Evolutionary conservation across 1,140 invertebrate genomes (phyloP).

Genomic region (Diuraphis noxia): DNA sequence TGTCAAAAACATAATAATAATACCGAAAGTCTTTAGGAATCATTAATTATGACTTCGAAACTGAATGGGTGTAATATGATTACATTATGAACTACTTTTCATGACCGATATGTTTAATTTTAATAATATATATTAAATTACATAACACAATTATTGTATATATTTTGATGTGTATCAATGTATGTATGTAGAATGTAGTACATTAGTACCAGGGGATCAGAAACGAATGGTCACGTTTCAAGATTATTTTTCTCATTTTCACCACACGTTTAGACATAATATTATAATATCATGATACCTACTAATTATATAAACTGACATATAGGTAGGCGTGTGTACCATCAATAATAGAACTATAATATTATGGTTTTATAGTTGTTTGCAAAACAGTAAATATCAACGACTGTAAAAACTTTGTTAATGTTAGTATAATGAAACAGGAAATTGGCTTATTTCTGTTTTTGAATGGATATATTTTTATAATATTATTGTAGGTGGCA

Average conservation of each 20-base stretch:
- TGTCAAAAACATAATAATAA: background rate
- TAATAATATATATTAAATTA: background rate
- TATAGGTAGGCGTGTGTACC: no score
- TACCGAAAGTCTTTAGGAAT: background rate
- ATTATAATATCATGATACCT: background rate
- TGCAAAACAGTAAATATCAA: no score
- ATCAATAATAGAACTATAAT: no score
- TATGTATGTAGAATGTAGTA: background rate
- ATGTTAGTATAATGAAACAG: no score
- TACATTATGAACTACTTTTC: background rate
- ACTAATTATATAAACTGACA: no score
- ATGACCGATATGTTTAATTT: background rate
- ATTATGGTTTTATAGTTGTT: no score
- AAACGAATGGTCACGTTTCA: background rate
- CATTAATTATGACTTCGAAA: background rate
- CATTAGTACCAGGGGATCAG: constrained; percentile 36
- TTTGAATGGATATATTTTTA: no score
- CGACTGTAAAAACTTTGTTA: no score
- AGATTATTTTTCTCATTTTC: background rate
- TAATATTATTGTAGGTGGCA: no score
- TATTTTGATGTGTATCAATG: background rate
- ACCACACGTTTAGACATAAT: background rate
- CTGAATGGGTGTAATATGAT: background rate
- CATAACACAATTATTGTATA: background rate
- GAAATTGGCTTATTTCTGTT: no score